Evolutionary conservation across 2,797 vertebrate genomes (phyloP), one percentile per base, ranked within the genome.

Genomic region (Oreonectes daqikongensis): DNA sequence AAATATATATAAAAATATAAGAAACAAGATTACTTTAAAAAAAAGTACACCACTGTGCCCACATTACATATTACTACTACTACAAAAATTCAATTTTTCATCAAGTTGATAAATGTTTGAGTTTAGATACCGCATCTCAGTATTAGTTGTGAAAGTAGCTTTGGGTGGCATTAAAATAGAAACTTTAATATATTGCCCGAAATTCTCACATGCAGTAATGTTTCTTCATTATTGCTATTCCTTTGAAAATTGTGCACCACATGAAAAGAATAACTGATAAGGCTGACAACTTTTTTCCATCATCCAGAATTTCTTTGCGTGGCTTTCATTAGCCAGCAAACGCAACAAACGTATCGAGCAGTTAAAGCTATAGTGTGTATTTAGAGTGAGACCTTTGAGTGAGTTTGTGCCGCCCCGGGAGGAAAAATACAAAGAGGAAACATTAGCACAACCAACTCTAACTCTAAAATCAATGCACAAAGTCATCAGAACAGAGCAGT

Each of bases 391-490:
- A 26, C 60, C 30, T 64, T 38, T 6, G 20, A 64, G 46, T 46
- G 74, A 76, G 53, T 60, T 44, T 48, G 15, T 24, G 28, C 38
- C 4, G 53, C 74, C 64, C 55, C 65, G 28, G 74, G 55, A 69
- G 53, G 10, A 7, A 20, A 61, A 69, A 60, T 28, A 68, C 53
- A 78, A 71, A 71, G 18, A 20, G 48, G 8, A 30, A 55, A 69
- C 44, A 76, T 74, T 68, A 75, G 30, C 14, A 4, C 18, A 30
- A 69, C 20, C 40, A 65, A 55, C 44, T 59, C 32, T 24, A 72
- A 20, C 69, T 68, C 38, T 10, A 72, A 71, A 67, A 76, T 82
- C 66, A 70, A 75, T 78, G 50, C 24, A 20, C 66, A 75, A 42
- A 74, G 71, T 75, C 80, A 81, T 74, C 59, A 46, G 50, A 50